phyloP scores from a whole-genome alignment of 2,888 invertebrate genomes.

The Nysson spinosus region DNA sequence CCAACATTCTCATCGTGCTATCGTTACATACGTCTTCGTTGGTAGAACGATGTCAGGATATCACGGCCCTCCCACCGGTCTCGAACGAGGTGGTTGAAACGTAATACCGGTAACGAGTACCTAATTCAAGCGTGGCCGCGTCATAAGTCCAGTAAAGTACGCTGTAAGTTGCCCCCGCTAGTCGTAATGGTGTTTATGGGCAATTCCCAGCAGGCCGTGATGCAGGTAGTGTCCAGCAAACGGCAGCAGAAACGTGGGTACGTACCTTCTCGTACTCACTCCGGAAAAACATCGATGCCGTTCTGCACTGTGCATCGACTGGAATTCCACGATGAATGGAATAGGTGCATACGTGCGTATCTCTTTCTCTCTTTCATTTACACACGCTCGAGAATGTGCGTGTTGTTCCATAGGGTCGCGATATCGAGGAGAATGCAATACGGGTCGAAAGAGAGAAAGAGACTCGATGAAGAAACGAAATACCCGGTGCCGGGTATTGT shows the following conservation, averaged over 20 bases:
- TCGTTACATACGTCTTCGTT: slow-evolving; percentile 2
- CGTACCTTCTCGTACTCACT: slow-evolving; percentile 33
- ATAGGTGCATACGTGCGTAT: slow-evolving; percentile 25
- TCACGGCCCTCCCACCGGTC: slow-evolving; percentile 7
- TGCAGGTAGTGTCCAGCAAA: slow-evolving; percentile 42
- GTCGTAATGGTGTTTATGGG: slow-evolving; percentile 74
- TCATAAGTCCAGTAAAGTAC: slow-evolving; percentile 73
- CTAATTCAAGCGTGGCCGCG: slow-evolving; percentile 70
- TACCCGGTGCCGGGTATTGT: slow-evolving; percentile 46
- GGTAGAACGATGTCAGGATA: slow-evolving; percentile 7
- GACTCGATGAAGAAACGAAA: slow-evolving; percentile 6
- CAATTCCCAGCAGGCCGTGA: slow-evolving; percentile 60
- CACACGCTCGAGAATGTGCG: slow-evolving; percentile 15
- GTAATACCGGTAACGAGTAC: slow-evolving; percentile 74
- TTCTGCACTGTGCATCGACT: slow-evolving; percentile 39
- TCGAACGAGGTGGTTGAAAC: slow-evolving; percentile 62
- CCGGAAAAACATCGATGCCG: slow-evolving; percentile 57
- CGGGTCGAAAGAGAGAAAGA: slow-evolving; percentile 6
- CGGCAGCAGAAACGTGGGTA: slow-evolving; percentile 30
- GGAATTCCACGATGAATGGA: slow-evolving; percentile 66
- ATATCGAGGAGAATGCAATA: background rate
- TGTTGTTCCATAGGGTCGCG: slow-evolving; percentile 2
- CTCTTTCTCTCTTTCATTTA: background rate
- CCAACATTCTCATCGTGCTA: background rate
- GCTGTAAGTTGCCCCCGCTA: slow-evolving; percentile 69